These are phyloP conservation scores for Zhengitettix transpicula DNA, from an alignment of 2,888 invertebrate genomes.

Conservation along the genomic window DNA sequence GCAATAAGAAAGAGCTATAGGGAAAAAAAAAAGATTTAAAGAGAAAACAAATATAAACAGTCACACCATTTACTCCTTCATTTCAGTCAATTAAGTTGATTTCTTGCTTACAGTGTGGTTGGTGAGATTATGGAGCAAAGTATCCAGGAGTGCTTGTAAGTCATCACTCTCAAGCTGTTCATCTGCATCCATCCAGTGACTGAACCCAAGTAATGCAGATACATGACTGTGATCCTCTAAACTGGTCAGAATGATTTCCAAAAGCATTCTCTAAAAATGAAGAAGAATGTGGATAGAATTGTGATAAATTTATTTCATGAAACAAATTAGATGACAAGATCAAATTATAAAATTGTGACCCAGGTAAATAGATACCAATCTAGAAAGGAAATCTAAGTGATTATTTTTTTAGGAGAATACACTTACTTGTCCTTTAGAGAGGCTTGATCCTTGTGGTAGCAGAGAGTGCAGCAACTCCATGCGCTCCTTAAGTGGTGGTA, in stretches of 20 bases:
- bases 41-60: too few species aligned
- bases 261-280: conserved; percentile 31
- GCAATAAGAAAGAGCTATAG: too few species aligned
- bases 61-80: too few species aligned
- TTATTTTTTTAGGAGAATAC: too few species aligned
- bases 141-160: conserved; percentile 30
- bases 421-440: conserved; percentile 37
- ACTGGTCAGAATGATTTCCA: conserved; percentile 40
- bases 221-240: conserved; percentile 41
- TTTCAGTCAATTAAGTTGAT: background rate
- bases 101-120: conserved; percentile 31
- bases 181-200: conserved; percentile 14
- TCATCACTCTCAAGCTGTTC: background rate
- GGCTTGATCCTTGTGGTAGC: conserved; percentile 32
- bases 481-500: conserved; percentile 39
- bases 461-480: conserved; percentile 38
- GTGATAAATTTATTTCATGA: background rate
- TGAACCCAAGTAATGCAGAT: conserved; percentile 35
- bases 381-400: too few species aligned
- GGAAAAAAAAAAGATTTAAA: too few species aligned
- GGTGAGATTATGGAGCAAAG: conserved; percentile 34
- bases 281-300: background rate
- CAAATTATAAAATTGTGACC: background rate
- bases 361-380: background rate
- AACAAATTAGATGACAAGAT: background rate